phyloP scores from a whole-genome alignment of 2,113 vertebrate species.

The Erythrocercus mccallii region DNA sequence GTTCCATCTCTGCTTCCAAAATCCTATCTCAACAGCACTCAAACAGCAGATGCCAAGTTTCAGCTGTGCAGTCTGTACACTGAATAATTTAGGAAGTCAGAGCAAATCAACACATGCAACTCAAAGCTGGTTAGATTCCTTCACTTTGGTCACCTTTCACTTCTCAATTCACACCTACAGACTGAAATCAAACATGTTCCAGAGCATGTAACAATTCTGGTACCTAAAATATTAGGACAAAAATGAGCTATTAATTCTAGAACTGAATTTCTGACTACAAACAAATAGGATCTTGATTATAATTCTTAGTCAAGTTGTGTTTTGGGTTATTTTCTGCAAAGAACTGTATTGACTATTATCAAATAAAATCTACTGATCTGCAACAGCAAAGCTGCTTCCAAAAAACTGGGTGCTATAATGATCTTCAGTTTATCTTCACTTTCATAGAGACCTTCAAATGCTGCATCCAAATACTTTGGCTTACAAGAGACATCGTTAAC shows the following conservation, averaged over 20 bases:
- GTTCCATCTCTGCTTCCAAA: constrained; percentile 27
- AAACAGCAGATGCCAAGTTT: constrained; percentile 49
- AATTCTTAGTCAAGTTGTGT: not conserved
- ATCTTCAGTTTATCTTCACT: not conserved
- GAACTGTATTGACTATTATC: not conserved
- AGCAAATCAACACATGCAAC: not conserved
- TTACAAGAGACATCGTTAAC: not conserved
- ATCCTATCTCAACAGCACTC: constrained; percentile 11
- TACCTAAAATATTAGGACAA: not conserved
- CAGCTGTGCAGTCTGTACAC: not conserved
- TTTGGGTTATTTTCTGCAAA: not conserved
- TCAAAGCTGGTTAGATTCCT: not conserved
- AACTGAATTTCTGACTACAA: not conserved
- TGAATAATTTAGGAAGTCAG: constrained; percentile 1
- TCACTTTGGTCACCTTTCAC: not conserved
- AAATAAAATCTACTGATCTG: not conserved
- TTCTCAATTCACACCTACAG: not conserved
- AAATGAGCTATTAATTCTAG: not conserved
- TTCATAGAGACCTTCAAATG: not conserved
- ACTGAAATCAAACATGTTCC: not conserved
- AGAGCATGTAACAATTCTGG: not conserved
- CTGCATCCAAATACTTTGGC: not conserved
- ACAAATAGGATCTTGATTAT: not conserved
- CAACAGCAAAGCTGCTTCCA: not conserved
- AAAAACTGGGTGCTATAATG: not conserved